These are phyloP conservation scores for Tenthredo notha DNA, from an alignment of 2,888 invertebrate genomes.

Conservation along the genomic window DNA sequence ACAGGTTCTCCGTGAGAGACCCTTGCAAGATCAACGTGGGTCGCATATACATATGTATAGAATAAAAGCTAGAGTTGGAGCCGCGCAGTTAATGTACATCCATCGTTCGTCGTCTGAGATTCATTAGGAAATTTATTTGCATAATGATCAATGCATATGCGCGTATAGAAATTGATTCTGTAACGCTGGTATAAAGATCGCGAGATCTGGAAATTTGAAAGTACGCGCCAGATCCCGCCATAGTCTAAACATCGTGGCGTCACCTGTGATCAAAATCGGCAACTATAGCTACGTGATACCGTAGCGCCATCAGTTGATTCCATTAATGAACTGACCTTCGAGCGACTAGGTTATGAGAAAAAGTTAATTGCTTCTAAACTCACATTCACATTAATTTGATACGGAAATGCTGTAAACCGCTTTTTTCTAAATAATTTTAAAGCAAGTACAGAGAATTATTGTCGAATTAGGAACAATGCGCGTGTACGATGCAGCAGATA, in stretches of 20 bases:
- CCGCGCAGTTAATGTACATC: not conserved
- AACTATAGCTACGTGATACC: not conserved
- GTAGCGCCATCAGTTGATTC: not conserved
- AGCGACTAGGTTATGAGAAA: not conserved
- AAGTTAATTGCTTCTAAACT: not conserved
- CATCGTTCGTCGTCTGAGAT: not conserved
- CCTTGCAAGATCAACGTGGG: not conserved
- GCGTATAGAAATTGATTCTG: not conserved
- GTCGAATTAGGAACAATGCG: not conserved
- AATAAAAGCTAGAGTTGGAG: not conserved
- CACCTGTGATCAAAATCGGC: not conserved
- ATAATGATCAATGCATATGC: not conserved
- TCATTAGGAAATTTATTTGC: not conserved
- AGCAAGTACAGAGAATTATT: not conserved
- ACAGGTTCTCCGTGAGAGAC: not conserved
- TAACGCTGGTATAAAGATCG: no score
- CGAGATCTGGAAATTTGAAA: not conserved
- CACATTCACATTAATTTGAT: not conserved
- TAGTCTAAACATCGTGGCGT: not conserved
- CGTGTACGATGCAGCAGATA: not conserved
- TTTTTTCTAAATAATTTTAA: not conserved
- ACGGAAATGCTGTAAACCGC: not conserved
- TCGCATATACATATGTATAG: not conserved
- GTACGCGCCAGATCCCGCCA: not conserved
- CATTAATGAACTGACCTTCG: not conserved